Evolutionary conservation across 2,113 vertebrate genomes (phyloP).

Genomic region (Tor tambroides): DNA sequence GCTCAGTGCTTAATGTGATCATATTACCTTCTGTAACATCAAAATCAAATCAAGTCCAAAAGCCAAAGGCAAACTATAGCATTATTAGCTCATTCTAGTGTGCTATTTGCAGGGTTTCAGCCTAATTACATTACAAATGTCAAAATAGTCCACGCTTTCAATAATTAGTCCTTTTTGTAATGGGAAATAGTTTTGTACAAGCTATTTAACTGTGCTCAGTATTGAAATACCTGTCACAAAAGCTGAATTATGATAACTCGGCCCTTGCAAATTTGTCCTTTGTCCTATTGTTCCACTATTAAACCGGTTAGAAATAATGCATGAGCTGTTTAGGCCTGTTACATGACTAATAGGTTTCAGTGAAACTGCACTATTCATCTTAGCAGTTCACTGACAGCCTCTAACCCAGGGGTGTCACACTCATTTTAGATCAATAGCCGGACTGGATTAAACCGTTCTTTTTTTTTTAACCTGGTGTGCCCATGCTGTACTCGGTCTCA

Average conservation of each 20-base stretch:
- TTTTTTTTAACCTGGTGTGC: neutral
- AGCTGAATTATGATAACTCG: neutral
- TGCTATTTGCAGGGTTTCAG: neutral
- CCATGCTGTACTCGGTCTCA: neutral
- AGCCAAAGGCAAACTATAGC: neutral
- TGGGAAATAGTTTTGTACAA: neutral
- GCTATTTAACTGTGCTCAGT: neutral
- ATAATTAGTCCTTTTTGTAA: neutral
- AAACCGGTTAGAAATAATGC: neutral
- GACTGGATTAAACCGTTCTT: slow-evolving; percentile 7
- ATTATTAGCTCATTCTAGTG: neutral
- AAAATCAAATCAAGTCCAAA: neutral
- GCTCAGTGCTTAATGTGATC: neutral
- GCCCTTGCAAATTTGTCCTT: slow-evolving; percentile 2
- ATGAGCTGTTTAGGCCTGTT: slow-evolving; percentile 16
- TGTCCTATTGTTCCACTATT: neutral
- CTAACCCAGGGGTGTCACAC: slow-evolving; percentile 18
- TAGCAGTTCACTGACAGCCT: slow-evolving; percentile 20
- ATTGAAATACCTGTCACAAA: slow-evolving; percentile 7
- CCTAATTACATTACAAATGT: neutral
- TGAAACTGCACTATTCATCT: slow-evolving; percentile 20
- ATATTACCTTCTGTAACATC: neutral
- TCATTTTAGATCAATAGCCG: slow-evolving; percentile 16
- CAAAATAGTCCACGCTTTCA: neutral
- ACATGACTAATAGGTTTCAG: slow-evolving; percentile 25